phyloP scores from a whole-genome alignment of 2,888 invertebrate genomes.

The Disparrhopalites patrizii region DNA sequence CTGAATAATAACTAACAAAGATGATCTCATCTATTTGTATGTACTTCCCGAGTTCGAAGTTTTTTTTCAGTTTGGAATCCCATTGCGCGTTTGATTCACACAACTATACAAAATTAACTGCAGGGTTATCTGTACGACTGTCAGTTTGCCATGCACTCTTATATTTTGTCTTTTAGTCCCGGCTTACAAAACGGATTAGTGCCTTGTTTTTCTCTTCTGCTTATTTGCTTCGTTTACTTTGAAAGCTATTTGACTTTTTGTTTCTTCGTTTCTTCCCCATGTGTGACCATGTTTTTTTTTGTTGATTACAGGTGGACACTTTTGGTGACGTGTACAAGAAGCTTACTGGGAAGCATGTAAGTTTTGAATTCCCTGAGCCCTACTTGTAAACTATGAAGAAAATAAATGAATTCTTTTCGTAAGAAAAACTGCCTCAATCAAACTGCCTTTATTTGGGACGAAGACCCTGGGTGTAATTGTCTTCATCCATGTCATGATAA shows the following conservation, averaged over 20 bases:
- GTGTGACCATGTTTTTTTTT: conserved; percentile 34
- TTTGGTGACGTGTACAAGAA: conserved; percentile 99
- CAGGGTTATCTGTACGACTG: conserved; percentile 35
- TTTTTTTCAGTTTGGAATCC: conserved; percentile 26
- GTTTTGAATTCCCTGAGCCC: conserved; percentile 98
- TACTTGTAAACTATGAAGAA: conserved; percentile 70
- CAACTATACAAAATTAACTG: conserved; percentile 35
- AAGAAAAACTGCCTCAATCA: no score
- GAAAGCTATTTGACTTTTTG: background rate
- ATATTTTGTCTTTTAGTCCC: conserved; percentile 35
- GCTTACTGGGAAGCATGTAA: conserved; percentile 96
- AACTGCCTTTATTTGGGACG: no score
- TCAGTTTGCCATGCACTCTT: conserved; percentile 28
- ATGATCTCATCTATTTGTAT: no score
- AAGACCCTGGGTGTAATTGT: no score
- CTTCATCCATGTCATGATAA: no score
- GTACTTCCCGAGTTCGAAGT: conserved; percentile 43
- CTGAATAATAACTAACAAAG: no score
- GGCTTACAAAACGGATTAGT: conserved; percentile 31
- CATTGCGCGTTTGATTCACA: conserved; percentile 38
- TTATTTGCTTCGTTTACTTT: background rate
- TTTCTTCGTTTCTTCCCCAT: no score
- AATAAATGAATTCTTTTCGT: no score
- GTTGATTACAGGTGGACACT: conserved; percentile 81
- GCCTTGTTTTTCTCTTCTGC: background rate